A percentile compares a stretch with the other conserved stretches of the same genome.
Conservation (phyloP, 2,888 invertebrate species). For the Julus scanicus region DNA sequence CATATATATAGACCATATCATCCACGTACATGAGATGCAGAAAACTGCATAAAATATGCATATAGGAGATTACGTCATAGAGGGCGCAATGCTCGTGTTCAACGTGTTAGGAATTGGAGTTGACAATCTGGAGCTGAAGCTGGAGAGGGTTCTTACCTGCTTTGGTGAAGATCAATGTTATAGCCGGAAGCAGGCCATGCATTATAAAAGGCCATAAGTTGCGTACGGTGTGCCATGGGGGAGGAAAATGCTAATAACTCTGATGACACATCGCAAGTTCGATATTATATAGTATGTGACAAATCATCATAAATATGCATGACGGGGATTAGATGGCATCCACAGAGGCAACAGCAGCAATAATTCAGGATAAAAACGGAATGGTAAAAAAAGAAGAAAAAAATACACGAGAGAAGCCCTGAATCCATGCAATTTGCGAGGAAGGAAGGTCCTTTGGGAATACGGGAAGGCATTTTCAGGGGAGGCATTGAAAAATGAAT, state of each 20-base stretch:
- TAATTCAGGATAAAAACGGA: conserved; percentile 45
- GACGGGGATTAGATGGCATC: conserved; percentile 37
- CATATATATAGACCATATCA: too few species aligned
- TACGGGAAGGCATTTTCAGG: background rate
- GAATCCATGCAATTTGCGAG: conserved; percentile 30
- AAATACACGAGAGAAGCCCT: background rate
- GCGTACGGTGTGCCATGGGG: background rate
- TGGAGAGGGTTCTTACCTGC: conserved; percentile 5
- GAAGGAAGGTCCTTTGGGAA: conserved; percentile 32
- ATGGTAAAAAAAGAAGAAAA: background rate
- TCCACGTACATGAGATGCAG: too few species aligned
- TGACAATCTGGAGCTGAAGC: background rate
- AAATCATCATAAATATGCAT: conserved; percentile 47
- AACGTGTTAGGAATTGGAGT: background rate
- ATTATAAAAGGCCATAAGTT: background rate
- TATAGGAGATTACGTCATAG: background rate
- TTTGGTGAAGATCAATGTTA: background rate
- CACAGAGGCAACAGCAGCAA: conserved; percentile 15
- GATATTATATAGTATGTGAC: conserved; percentile 47
- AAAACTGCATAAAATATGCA: too few species aligned
- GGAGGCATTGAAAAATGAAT: conserved; percentile 44
- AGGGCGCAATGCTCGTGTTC: background rate
- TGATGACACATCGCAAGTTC: conserved; percentile 29
- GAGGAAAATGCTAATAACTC: conserved; percentile 45
- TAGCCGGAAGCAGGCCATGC: conserved; percentile 30